Evolutionary conservation across 1,140 invertebrate species (phyloP).

Genomic region (Adelges cooleyi): DNA sequence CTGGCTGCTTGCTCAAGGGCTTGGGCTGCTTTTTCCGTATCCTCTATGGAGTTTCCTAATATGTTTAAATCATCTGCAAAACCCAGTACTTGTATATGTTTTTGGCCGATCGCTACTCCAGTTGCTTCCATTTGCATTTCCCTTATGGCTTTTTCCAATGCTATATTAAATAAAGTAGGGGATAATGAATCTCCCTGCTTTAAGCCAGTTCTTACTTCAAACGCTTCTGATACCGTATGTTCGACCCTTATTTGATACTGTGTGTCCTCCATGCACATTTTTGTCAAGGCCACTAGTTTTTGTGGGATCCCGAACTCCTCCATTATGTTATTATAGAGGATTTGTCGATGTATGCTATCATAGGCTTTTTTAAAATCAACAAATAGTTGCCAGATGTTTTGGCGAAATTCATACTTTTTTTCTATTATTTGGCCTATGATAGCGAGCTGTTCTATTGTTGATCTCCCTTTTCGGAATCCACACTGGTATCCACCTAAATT

Average conservation of each 20-base stretch:
- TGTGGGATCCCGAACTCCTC: background rate
- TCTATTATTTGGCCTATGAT: slow-evolving; percentile 2
- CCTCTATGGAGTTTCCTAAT: background rate
- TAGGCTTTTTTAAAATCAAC: slow-evolving; percentile 27
- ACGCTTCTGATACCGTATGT: background rate
- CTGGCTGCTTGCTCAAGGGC: background rate
- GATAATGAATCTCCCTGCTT: background rate
- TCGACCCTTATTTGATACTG: background rate
- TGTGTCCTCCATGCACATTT: background rate
- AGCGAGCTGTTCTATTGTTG: slow-evolving; percentile 30
- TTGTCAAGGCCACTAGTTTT: background rate
- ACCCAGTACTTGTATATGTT: too few species aligned
- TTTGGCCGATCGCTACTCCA: too few species aligned
- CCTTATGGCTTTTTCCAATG: background rate
- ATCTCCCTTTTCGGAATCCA: slow-evolving; percentile 27
- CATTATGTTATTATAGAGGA: background rate
- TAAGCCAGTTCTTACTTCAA: background rate
- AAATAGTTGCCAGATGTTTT: slow-evolving; percentile 25
- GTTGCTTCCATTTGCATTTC: background rate
- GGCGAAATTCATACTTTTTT: slow-evolving; percentile 15
- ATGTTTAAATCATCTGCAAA: background rate
- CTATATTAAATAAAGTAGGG: background rate
- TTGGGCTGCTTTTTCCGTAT: background rate
- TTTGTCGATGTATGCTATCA: background rate
- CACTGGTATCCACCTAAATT: slow-evolving; percentile 30